Evolutionary conservation across 2,888 invertebrate genomes (phyloP).

Genomic region (Luperina nickerlii): DNA sequence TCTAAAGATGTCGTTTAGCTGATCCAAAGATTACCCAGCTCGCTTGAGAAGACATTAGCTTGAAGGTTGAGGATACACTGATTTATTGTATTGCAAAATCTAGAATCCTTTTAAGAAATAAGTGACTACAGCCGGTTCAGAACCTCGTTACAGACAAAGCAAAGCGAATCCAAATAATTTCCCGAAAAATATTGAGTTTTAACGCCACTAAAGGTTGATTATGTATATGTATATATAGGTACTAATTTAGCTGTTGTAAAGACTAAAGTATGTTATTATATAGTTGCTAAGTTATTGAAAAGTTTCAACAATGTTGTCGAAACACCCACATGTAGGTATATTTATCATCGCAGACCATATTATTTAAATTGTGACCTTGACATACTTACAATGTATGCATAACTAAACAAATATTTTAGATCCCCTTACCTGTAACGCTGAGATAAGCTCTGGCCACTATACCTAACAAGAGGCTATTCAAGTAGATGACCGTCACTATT

Average conservation of each 20-base stretch:
- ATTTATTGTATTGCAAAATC: slow-evolving; percentile 31
- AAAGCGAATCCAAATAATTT: slow-evolving; percentile 18
- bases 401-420: slow-evolving; percentile 24
- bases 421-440: neutral
- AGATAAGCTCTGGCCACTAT: slow-evolving; percentile 2
- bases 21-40: neutral
- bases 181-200: slow-evolving; percentile 10
- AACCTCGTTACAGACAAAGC: slow-evolving; percentile 12
- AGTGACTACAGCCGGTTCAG: neutral
- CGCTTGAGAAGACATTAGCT: slow-evolving; percentile 5
- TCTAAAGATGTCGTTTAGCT: neutral
- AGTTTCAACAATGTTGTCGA: neutral
- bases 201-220: too few species aligned
- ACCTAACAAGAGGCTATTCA: neutral
- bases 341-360: slow-evolving; percentile 7
- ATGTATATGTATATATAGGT: too few species aligned
- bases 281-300: neutral
- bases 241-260: too few species aligned
- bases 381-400: slow-evolving; percentile 12
- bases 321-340: slow-evolving; percentile 1
- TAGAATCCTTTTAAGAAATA: neutral
- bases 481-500: slow-evolving; percentile 11
- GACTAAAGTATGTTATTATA: too few species aligned
- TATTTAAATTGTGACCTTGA: slow-evolving; percentile 39
- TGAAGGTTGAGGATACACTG: slow-evolving; percentile 15